Conservation (phyloP, 2,113 vertebrate species). For the Heterocephalus glaber region DNA sequence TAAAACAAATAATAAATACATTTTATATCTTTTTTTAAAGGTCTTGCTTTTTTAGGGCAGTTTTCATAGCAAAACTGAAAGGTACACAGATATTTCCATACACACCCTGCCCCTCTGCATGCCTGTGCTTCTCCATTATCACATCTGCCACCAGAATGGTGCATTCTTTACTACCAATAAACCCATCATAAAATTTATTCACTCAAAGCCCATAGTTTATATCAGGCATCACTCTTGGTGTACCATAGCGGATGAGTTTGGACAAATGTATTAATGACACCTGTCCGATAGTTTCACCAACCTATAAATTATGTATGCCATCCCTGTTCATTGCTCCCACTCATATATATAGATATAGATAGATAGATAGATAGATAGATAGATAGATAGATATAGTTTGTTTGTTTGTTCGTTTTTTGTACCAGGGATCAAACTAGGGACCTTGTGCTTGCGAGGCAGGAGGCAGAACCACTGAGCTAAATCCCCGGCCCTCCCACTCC, state of each 20-base stretch:
- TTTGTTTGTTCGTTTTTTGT: no score
- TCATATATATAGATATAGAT: no score
- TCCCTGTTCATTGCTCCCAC: no score
- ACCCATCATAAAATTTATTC: no score
- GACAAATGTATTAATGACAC: background rate
- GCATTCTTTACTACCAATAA: background rate
- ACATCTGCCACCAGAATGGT: no score
- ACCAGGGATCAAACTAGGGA: no score
- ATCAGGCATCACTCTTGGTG: rapidly evolving
- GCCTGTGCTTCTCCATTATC: rapidly evolving
- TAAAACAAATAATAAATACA: background rate
- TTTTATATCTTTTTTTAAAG: background rate
- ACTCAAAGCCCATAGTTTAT: background rate
- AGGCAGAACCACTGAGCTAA: no score
- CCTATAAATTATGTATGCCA: background rate
- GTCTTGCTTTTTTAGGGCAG: background rate
- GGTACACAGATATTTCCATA: background rate
- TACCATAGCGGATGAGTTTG: background rate
- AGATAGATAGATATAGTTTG: no score
- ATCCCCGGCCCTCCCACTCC: rapidly evolving
- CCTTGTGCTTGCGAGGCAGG: no score
- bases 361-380: no score
- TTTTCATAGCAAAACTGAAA: background rate
- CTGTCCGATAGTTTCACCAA: no score
- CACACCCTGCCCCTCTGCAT: no score